These are phyloP conservation scores for Pterostichus niger DNA, from an alignment of 2,888 invertebrate species.

Conservation along the genomic window DNA sequence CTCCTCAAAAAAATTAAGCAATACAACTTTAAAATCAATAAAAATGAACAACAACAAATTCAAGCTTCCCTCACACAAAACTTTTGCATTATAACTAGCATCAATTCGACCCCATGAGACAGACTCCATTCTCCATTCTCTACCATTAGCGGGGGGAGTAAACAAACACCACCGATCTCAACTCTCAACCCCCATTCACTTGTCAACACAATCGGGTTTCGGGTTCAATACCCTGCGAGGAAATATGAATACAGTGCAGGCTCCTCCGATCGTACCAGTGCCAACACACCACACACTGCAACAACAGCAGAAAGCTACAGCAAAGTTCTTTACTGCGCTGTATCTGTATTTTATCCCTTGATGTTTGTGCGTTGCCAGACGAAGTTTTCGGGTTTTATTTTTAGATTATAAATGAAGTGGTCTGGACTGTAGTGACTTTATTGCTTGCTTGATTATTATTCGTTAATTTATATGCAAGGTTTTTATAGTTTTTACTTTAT, in stretches of 20 bases:
- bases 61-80: background rate
- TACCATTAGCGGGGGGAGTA: constrained; percentile 50
- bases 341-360: background rate
- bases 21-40: too few species aligned
- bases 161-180: constrained; percentile 42
- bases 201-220: constrained; percentile 65
- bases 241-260: constrained; percentile 54
- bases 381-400: constrained; percentile 14
- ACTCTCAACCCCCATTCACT: constrained; percentile 37
- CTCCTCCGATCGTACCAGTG: background rate
- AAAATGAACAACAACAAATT: background rate
- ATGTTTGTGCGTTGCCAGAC: constrained; percentile 25
- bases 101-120: constrained; percentile 40
- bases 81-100: background rate
- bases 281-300: background rate
- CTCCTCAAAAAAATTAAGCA: too few species aligned
- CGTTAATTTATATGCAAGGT: constrained; percentile 3
- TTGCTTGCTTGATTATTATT: background rate
- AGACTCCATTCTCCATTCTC: constrained; percentile 12
- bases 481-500: constrained; percentile 2
- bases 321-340: background rate
- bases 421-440: background rate
- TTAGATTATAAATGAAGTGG: constrained; percentile 1
- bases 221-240: constrained; percentile 62
- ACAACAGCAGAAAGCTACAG: too few species aligned